Conservation (phyloP, 2,113 vertebrate species). For the Bagarius yarrelli region DNA sequence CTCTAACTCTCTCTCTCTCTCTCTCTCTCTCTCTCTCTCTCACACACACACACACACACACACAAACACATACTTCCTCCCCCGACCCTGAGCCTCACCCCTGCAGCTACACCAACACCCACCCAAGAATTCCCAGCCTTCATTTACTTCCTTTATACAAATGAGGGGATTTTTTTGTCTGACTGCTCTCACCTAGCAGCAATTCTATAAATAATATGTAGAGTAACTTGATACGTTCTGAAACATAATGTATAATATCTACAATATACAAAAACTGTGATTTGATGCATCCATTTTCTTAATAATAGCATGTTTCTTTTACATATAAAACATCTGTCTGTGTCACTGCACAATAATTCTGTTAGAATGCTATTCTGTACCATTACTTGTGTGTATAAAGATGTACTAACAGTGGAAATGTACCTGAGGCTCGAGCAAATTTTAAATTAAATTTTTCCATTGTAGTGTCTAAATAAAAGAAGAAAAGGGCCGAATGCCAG, state of each 20-base stretch:
- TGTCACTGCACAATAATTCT: background rate
- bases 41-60: background rate
- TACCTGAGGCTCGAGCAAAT: background rate
- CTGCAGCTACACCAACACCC: slow-evolving; percentile 37
- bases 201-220: background rate
- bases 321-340: background rate
- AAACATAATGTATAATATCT: background rate
- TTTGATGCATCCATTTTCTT: background rate
- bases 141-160: background rate
- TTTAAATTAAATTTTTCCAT: background rate
- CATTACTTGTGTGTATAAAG: background rate
- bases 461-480: background rate
- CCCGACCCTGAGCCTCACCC: slow-evolving; percentile 29
- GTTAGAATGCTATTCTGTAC: background rate
- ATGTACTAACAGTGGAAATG: background rate
- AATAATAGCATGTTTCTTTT: background rate
- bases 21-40: no score
- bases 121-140: slow-evolving; percentile 35
- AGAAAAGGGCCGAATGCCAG: background rate
- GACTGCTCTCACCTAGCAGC: background rate
- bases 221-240: background rate
- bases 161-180: background rate
- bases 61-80: slow-evolving; percentile 36
- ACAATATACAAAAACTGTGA: background rate
- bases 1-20: background rate